Base-by-base conservation (phyloP, 2,113 vertebrate species). In the Pipa parva region DNA sequence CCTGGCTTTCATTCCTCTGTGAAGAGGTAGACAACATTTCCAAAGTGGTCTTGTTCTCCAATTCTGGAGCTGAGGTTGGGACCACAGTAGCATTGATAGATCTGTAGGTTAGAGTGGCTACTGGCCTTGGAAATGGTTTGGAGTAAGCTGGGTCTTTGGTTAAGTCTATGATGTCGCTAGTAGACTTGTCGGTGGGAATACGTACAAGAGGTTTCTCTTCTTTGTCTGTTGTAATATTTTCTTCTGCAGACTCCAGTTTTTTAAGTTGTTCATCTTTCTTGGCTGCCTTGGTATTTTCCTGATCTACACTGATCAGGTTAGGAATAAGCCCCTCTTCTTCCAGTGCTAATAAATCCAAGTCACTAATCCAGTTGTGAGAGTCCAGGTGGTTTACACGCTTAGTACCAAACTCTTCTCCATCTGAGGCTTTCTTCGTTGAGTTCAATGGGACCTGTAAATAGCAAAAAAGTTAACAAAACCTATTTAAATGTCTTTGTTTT, bases 181-280 rank as follows among this genome's bases (percentile, higher is more conserved):
- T 46, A 0, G 85, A 84, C 72, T 91, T 91, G 62, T 76, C 3
- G 0, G 81, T 74, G 0, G 3, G 50, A 0, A 54, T 50, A 10
- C 0, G 12, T 4, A 1, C 64, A 57, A n/a, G 63, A 0, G 39
- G 61, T 0, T 71, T 63, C 3, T 69, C 18, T 15, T 61, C 78
- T 71, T 94, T 92, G 36, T 87, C 83, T 0, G 57, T 86, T 49
- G 91, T 93, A 63, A 89, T 21, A 2, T 92, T 95, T 62, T 94
- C 89, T 25, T 92, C 78, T 2, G 18, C 33, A 5, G 15, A 46
- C 56, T 45, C 58, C 15, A 26, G 29, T 45, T 61, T 69, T 25
- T 54, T 61, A 26, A 24, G 4, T 1, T 15, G 24, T 28, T 60
- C 63, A 1, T 85, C 84, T 39, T 88, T 82, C 66, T 61, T 61